A percentile compares a stretch with the other conserved stretches of the same genome.
These are phyloP conservation scores for Gobio gobio DNA, from an alignment of 2,113 vertebrate genomes.

Conservation along the genomic window DNA sequence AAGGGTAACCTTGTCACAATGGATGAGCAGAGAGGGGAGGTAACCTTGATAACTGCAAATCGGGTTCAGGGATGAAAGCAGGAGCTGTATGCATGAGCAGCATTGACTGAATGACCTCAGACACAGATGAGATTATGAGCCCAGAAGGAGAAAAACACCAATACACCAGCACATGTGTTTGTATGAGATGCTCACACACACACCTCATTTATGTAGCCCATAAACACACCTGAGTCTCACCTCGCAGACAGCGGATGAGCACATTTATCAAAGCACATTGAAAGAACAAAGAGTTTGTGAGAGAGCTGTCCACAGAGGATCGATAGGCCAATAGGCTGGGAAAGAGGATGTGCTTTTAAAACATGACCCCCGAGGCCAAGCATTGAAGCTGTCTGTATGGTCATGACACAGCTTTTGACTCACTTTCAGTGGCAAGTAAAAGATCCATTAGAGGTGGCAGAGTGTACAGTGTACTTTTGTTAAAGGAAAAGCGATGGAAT, in stretches of 20 bases:
- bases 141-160: conserved; percentile 7
- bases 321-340: conserved; percentile 12
- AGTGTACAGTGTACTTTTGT: not conserved
- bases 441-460: not conserved
- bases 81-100: not conserved
- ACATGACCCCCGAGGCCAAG: conserved; percentile 17
- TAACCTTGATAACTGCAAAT: conserved; percentile 32
- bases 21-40: not conserved
- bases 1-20: conserved; percentile 23
- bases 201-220: not conserved
- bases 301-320: conserved; percentile 16
- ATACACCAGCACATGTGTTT: not conserved
- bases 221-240: conserved; percentile 15
- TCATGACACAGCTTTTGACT: not conserved
- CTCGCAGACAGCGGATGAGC: not conserved
- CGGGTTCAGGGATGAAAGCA: not conserved
- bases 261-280: conserved; percentile 17
- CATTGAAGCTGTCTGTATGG: conserved; percentile 7
- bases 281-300: conserved; percentile 2
- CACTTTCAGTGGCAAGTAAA: not conserved
- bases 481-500: not conserved
- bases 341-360: conserved; percentile 30
- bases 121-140: conserved; percentile 20
- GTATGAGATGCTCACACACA: not conserved
- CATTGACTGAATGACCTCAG: conserved; percentile 35